These are phyloP conservation scores for Cyphomyrus plagiostoma DNA, from an alignment of 2,113 vertebrate species.

Conservation along the genomic window DNA sequence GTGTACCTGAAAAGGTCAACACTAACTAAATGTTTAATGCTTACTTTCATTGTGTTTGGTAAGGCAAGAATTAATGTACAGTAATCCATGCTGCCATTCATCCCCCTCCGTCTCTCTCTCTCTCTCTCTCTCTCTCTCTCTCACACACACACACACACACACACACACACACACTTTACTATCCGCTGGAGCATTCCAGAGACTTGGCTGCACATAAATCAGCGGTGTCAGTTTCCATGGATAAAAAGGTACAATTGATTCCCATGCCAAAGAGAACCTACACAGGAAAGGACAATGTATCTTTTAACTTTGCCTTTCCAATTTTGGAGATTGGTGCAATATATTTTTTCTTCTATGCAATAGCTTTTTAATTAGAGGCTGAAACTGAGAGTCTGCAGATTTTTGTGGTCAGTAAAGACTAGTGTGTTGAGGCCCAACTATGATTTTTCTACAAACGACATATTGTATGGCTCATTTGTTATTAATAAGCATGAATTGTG, in stretches of 20 bases:
- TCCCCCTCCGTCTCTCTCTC: not conserved
- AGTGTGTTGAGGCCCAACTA: not conserved
- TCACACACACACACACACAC: no score
- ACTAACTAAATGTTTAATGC: not conserved
- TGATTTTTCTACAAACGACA: not conserved
- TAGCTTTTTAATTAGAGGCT: not conserved
- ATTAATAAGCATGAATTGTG: not conserved
- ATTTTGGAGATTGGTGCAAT: not conserved
- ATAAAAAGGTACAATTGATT: constrained; percentile 12
- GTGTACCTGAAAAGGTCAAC: not conserved
- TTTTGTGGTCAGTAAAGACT: not conserved
- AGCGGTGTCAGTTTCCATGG: constrained; percentile 3
- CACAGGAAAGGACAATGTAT: not conserved
- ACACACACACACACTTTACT: not conserved
- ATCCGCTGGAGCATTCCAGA: not conserved
- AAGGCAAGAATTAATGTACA: not conserved
- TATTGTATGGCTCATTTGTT: not conserved
- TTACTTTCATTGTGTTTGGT: not conserved
- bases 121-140: not conserved
- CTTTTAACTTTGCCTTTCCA: not conserved
- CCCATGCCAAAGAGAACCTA: not conserved
- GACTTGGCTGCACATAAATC: not conserved
- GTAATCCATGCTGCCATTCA: not conserved
- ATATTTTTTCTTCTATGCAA: not conserved
- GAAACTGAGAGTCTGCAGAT: not conserved